Percentiles rank a stretch among this genome's conserved stretches.
Evolutionary conservation across 2,888 invertebrate species (phyloP).

Genomic region (Cerceris rybyensis): DNA sequence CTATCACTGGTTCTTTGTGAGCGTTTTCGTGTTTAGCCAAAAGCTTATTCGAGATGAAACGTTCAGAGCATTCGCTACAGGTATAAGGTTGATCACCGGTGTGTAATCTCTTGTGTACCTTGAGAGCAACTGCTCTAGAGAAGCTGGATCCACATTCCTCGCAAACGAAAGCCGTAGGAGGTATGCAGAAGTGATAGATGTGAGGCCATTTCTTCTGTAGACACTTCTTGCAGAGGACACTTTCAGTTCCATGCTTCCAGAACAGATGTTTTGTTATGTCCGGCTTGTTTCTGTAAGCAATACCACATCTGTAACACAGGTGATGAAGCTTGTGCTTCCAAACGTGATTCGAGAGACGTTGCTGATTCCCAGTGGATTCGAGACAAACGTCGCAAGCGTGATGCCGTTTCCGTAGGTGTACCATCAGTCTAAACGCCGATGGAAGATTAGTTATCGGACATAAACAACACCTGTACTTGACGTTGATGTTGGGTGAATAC

Average conservation of each 20-base stretch:
- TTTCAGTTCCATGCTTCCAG: constrained; percentile 96
- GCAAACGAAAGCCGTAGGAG: constrained; percentile 90
- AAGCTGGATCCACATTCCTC: constrained; percentile 91
- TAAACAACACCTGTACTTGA: constrained; percentile 91
- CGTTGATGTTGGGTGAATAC: constrained; percentile 85
- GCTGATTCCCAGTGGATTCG: constrained; percentile 91
- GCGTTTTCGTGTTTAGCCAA: constrained; percentile 87
- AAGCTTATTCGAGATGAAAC: constrained; percentile 91
- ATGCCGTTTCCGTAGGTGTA: constrained; percentile 92
- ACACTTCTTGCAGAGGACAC: constrained; percentile 92
- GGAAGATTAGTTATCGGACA: constrained; percentile 90
- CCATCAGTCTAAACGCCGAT: constrained; percentile 94
- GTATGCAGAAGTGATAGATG: constrained; percentile 94
- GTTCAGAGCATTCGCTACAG: constrained; percentile 89
- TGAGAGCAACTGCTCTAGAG: constrained; percentile 89
- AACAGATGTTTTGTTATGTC: constrained; percentile 95
- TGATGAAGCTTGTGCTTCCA: constrained; percentile 96
- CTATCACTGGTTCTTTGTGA: constrained; percentile 82
- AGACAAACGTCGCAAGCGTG: constrained; percentile 94
- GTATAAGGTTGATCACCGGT: constrained; percentile 87
- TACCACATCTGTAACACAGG: constrained; percentile 93
- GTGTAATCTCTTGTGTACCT: constrained; percentile 93
- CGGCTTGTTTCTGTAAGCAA: constrained; percentile 93
- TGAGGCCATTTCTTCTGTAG: constrained; percentile 96
- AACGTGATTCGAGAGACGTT: constrained; percentile 91